Evolutionary conservation across 2,113 vertebrate species (phyloP).

Genomic region (Muntiacus muntjak): DNA sequence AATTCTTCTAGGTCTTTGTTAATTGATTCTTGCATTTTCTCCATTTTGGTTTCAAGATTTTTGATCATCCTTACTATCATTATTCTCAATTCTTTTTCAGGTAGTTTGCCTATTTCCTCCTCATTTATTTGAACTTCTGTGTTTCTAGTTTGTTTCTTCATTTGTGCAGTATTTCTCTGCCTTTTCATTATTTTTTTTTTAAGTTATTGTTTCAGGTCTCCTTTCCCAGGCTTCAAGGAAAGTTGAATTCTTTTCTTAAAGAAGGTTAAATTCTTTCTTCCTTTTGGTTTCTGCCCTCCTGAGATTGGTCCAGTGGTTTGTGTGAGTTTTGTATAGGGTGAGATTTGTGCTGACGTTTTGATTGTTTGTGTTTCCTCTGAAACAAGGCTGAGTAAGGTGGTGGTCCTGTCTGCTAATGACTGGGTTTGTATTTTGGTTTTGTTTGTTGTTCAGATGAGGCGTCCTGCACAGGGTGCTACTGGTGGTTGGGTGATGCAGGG

Average conservation of each 20-base stretch:
- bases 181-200: not conserved
- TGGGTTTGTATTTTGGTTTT: not conserved
- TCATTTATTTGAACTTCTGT: not conserved
- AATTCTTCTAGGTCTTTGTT: not conserved
- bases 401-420: not conserved
- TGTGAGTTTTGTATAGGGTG: not conserved
- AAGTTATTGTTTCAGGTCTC: not conserved
- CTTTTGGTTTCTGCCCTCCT: not conserved
- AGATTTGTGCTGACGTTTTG: not conserved
- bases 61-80: not conserved
- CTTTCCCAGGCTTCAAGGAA: not conserved
- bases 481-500: not conserved
- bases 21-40: not conserved
- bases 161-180: not conserved
- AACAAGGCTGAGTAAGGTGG: not conserved
- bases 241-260: not conserved
- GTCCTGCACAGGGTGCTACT: not conserved
- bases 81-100: not conserved
- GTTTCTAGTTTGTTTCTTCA: not conserved
- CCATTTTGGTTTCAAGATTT: not conserved
- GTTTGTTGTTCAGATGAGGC: not conserved
- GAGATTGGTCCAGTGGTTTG: not conserved
- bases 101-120: not conserved
- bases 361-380: not conserved
- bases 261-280: not conserved